Conservation (phyloP, 2,888 invertebrate species). For the Ochlodes sylvanus region DNA sequence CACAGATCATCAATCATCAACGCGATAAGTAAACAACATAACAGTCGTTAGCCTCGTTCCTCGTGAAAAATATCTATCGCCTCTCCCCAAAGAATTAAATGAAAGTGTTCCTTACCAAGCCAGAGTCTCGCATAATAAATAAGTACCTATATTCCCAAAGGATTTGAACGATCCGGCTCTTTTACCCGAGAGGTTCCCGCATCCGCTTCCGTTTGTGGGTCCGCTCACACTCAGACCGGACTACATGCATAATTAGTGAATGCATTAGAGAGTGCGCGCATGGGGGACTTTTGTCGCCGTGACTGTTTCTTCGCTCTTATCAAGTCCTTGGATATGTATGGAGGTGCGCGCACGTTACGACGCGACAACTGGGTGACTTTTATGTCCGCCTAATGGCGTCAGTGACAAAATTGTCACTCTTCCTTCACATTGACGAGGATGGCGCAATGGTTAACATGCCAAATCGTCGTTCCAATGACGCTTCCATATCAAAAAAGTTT, state of each 20-base stretch:
- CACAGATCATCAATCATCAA: background rate
- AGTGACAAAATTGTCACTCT: too few relatives aligned
- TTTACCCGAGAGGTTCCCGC: conserved; percentile 11
- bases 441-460: too few relatives aligned
- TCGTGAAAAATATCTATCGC: background rate
- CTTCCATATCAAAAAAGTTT: too few relatives aligned
- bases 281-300: too few relatives aligned
- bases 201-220: conserved; percentile 30
- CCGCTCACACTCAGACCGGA: conserved; percentile 11
- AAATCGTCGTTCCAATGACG: too few relatives aligned
- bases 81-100: conserved; percentile 18
- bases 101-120: conserved; percentile 24
- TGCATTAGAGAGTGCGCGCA: too few relatives aligned
- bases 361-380: too few relatives aligned
- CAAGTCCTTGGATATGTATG: too few relatives aligned
- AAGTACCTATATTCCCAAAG: conserved; percentile 22
- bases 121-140: conserved; percentile 26
- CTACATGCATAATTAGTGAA: conserved; percentile 31
- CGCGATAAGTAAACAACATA: conserved; percentile 1
- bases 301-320: too few relatives aligned
- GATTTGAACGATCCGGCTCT: conserved; percentile 8
- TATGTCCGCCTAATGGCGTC: too few relatives aligned
- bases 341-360: too few relatives aligned
- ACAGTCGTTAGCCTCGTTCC: conserved; percentile 1
- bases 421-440: too few relatives aligned